Evolutionary conservation across 2,888 invertebrate species (phyloP).

Genomic region (Corythucha ciliata): DNA sequence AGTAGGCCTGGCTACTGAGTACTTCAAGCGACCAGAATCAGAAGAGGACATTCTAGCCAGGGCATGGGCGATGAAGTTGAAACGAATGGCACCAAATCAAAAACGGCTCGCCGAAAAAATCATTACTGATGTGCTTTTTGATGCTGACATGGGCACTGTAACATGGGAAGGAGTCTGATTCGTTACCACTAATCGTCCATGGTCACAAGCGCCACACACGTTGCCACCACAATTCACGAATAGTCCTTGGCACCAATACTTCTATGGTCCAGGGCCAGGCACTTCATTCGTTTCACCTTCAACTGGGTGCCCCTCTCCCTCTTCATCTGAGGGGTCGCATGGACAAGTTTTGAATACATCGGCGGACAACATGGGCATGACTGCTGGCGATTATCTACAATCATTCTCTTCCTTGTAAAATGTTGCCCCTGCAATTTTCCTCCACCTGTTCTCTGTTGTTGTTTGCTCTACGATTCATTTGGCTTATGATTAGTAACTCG

Average conservation of each 20-base stretch:
- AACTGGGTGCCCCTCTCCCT: constrained; percentile 4
- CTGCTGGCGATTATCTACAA: constrained; percentile 3
- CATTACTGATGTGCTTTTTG: too few species aligned
- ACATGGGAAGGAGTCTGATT: too few species aligned
- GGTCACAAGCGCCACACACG: background rate
- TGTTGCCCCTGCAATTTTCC: constrained; percentile 3
- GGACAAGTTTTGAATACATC: constrained; percentile 4
- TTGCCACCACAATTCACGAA: constrained; percentile 2
- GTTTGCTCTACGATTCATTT: background rate
- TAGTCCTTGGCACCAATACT: constrained; percentile 4
- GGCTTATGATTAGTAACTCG: constrained; percentile 3
- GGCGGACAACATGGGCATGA: constrained; percentile 3
- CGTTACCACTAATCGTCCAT: too few species aligned
- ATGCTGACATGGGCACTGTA: too few species aligned
- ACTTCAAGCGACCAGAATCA: too few species aligned
- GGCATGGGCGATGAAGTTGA: too few species aligned
- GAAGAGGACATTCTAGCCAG: too few species aligned
- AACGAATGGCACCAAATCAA: too few species aligned
- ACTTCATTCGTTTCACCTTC: constrained; percentile 2
- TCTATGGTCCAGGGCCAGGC: constrained; percentile 4
- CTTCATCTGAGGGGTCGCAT: constrained; percentile 4
- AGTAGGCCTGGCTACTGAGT: too few species aligned
- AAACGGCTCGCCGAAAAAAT: too few species aligned
- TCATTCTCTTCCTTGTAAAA: constrained; percentile 5
- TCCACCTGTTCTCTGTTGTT: background rate